Evolutionary conservation across 64 coral and sea anemone species (phyloP), one percentile per base, ranked within the genome.

Genomic region (Acropora yongei): DNA sequence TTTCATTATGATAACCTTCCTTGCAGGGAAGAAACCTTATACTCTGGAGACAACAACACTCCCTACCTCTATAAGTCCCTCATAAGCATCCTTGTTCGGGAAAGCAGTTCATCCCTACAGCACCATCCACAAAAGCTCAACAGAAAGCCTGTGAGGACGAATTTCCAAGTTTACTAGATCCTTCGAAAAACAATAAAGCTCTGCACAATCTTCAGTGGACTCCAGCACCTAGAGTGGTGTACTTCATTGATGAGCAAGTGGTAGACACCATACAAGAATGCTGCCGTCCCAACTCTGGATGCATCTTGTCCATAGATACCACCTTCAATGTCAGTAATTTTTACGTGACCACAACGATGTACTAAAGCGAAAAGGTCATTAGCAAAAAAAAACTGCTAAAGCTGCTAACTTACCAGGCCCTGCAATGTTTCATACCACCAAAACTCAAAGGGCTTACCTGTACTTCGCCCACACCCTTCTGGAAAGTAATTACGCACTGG

Each of bases 391-490:
- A 82, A 48, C 73, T 42, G 18, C 30, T 30, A 79, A 92, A 49
- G 41, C 75, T 79, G 91, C 57, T 57, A 68, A 92, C 16, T 41
- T 92, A 41, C 75, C 82, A 19, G 91, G 91, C 8, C 75, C 91
- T 77, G 90, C 72, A 16, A 92, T 92, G 80, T 92, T 85, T 86
- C 90, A 92, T 46, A 86, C 90, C 2, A 86, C 80, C 12, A 78
- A 92, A 86, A 77, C 66, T 77, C 46, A 86, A 45, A 77, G 11
- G 7, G 80, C 85, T 58, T 92, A 83, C 69, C 78, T 83, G 16
- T 91, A 91, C 80, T 91, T 91, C 72, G 48, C 69, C 16, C 89
- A 91, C 71, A 91, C 79, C 65, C 89, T 91, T 61, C 50, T 91
- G 16, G 68, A 91, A 74, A 55, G 13, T 44, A 84, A 84, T 83